Evolutionary conservation across 2,797 vertebrate species (phyloP).

Genomic region (Pangasius djambal): DNA sequence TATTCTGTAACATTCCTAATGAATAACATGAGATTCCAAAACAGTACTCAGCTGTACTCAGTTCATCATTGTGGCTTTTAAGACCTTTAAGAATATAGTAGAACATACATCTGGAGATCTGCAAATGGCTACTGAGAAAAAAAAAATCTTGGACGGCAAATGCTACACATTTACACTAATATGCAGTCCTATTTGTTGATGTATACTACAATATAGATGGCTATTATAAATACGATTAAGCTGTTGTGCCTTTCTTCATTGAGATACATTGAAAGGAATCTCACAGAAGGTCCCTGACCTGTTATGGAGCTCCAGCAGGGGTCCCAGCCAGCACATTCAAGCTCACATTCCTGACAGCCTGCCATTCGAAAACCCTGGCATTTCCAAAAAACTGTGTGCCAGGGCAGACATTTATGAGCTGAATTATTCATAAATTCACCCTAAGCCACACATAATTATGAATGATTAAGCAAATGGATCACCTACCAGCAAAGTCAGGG

Average conservation of each 20-base stretch:
- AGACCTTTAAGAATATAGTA: background rate
- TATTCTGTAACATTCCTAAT: background rate
- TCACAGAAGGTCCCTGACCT: slow-evolving; percentile 30
- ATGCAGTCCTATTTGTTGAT: background rate
- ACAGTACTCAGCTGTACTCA: background rate
- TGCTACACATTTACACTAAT: background rate
- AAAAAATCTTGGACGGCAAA: background rate
- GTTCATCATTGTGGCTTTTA: background rate
- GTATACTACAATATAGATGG: background rate
- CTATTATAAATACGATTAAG: background rate
- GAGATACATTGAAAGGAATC: slow-evolving; percentile 5
- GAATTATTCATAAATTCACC: slow-evolving; percentile 65
- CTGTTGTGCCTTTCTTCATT: slow-evolving; percentile 24
- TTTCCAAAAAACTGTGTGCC: slow-evolving; percentile 46
- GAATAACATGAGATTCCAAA: background rate
- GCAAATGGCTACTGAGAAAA: background rate
- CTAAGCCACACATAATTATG: slow-evolving; percentile 64
- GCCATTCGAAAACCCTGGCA: slow-evolving; percentile 48
- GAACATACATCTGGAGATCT: background rate
- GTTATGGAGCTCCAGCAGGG: slow-evolving; percentile 40
- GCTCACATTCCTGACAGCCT: slow-evolving; percentile 39
- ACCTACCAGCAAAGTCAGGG: slow-evolving; percentile 58
- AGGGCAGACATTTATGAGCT: slow-evolving; percentile 58
- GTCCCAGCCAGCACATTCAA: slow-evolving; percentile 32
- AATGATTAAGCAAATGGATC: slow-evolving; percentile 67